Evolutionary conservation across 2,888 invertebrate genomes (phyloP).

Genomic region (Choreutis nemorana): DNA sequence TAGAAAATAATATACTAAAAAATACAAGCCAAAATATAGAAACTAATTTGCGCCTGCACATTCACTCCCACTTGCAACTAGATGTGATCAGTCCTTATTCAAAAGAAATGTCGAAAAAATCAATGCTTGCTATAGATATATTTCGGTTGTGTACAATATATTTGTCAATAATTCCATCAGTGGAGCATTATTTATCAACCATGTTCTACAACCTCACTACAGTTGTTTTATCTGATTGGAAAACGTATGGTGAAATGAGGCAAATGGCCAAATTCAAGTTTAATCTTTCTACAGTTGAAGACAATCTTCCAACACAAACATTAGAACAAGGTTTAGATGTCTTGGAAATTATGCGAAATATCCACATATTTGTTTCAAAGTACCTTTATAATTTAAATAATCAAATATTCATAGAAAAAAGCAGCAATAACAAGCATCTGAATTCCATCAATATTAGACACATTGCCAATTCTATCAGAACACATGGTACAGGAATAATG

Average conservation of each 20-base stretch:
- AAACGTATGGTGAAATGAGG: conserved; percentile 96
- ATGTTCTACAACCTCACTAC: conserved; percentile 98
- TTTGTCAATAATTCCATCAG: conserved; percentile 71
- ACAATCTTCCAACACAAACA: conserved; percentile 94
- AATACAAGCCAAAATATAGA: conserved; percentile 89
- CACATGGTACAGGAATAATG: conserved; percentile 96
- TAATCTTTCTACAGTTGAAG: conserved; percentile 82
- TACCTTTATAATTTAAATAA: conserved; percentile 96
- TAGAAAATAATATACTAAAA: conserved; percentile 68
- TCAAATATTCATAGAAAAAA: conserved; percentile 93
- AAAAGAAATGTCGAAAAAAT: conserved; percentile 70
- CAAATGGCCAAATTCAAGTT: conserved; percentile 88
- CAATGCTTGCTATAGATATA: conserved; percentile 66
- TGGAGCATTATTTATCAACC: conserved; percentile 91
- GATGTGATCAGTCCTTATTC: conserved; percentile 78
- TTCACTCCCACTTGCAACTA: conserved; percentile 88
- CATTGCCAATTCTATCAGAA: conserved; percentile 95
- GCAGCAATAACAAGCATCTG: conserved; percentile 90
- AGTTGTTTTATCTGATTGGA: conserved; percentile 97
- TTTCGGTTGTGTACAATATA: conserved; percentile 63
- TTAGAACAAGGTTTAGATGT: conserved; percentile 97
- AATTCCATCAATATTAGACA: conserved; percentile 96
- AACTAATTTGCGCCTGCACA: conserved; percentile 90
- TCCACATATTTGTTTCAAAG: conserved; percentile 91
- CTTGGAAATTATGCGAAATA: conserved; percentile 95